Base-by-base conservation (phyloP, 2,888 invertebrate genomes). In the Netelia melanura region DNA sequence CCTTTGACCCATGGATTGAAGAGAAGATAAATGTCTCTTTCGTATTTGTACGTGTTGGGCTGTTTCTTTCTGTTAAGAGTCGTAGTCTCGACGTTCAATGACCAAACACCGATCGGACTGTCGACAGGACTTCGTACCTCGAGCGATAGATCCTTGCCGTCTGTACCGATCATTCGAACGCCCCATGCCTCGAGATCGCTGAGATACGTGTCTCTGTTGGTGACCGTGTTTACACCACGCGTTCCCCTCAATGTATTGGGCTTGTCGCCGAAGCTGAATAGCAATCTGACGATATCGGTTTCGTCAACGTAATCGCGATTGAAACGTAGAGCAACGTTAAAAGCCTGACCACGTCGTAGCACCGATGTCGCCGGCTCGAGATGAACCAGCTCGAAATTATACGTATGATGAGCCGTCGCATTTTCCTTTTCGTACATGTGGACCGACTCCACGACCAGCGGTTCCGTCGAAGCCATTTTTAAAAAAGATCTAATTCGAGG, bases 1-100 rank as follows among this genome's bases (percentile, higher is more conserved):
- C 98, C 96, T 94, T 96, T 95, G 87, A 96, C 95, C 97, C 97
- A 98, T 0, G 98, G 97, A 93, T 98, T 98, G 94, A 97, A 98
- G 11, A 98, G 94, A 23, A 98, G 94, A 93, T 96, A 97, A 79
- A 97, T 92, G 75, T 96, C 96, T 79, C 96, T 96, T 9, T 96
- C 96, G 87, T 96, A 96, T 84, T 95, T 95, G 89, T 95, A 96
- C 1, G 90, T 90, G 8, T 94, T 93, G 0, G 94, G 94, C 0
- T 93, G 91, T 2, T 93, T 90, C 11, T 86, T 91, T 23, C 93
- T 92, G 65, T 93, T 94, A 87, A 94, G 92, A 43, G 94, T 90
- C 23, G 95, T 95, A 1, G 96, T 96, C 87, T 96, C 95, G 5
- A 97, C 95, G 67, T 95, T 95, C 6, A 97, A 94, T 10, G 94